Conservation (phyloP, 2,113 vertebrate genomes). For the Felis catus region DNA sequence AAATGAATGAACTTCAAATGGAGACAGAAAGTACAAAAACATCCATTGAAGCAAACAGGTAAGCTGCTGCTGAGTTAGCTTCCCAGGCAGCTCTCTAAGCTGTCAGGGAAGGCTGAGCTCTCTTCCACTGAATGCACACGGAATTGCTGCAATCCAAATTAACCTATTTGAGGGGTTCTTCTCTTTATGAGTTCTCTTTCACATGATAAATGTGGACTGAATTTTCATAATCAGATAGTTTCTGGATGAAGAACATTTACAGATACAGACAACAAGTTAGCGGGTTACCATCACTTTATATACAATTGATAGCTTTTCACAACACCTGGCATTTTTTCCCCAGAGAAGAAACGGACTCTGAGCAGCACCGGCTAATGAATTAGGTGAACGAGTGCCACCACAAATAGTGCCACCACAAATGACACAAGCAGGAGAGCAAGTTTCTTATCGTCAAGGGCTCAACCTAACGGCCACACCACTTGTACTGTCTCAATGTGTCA, state of each 20-base stretch:
- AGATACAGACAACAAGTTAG: slow-evolving; percentile 61
- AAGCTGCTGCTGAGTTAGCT: slow-evolving; percentile 52
- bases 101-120: slow-evolving; percentile 28
- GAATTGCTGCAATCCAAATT: neutral
- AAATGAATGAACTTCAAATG: slow-evolving; percentile 68
- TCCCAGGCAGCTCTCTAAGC: slow-evolving; percentile 18
- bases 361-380: slow-evolving; percentile 41
- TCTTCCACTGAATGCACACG: neutral
- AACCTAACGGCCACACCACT: slow-evolving; percentile 46
- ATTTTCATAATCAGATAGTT: slow-evolving; percentile 32
- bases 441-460: slow-evolving; percentile 1
- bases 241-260: slow-evolving; percentile 58
- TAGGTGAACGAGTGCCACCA: slow-evolving; percentile 42
- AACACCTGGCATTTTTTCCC: slow-evolving; percentile 60
- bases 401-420: slow-evolving; percentile 39
- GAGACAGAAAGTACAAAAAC: slow-evolving; percentile 11
- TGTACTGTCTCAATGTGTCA: neutral
- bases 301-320: slow-evolving; percentile 73
- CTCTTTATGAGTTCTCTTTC: slow-evolving; percentile 19
- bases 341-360: slow-evolving; percentile 61
- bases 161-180: neutral
- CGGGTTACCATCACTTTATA: slow-evolving; percentile 61
- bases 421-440: slow-evolving; percentile 41
- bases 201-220: slow-evolving; percentile 35
- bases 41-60: neutral